Base-by-base conservation (phyloP, 2,797 vertebrate species). In the Heliangelus exortis region DNA sequence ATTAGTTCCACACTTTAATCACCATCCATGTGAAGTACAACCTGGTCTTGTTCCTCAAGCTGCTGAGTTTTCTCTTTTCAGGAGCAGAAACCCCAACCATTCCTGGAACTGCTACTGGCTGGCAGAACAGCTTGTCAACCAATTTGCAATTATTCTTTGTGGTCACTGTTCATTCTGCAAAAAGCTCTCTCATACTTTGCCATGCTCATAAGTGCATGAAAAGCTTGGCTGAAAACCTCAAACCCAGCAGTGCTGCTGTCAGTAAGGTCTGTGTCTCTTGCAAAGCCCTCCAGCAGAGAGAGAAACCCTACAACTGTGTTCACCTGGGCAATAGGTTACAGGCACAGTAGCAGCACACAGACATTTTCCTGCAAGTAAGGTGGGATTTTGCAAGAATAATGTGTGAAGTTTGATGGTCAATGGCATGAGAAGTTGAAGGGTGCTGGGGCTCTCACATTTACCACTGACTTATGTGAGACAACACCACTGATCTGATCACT, bases 331-430 rank as follows among this genome's bases (percentile, higher is more conserved):
- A 51, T 45, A 71, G 11, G 18, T 28, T 28, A 31, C 23, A 79
- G 47, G 36, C 48, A 54, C 11, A 59, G 76, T 0, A 36, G 5
- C 29, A 50, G 9, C n/a, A 9, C 21, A 59, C 0, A 0, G 67
- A 28, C 36, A 15, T 39, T 53, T 18, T 33, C 19, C 65, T 68
- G 39, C 28, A 61, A 19, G 31, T 23, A 29, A 58, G n/a, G 16
- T 22, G 59, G 9, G 21, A 59, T 63, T 73, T 34, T 87, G 54
- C 8, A 63, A 29, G 34, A 61, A 14, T 36, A 39, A 63, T 1
- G 15, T 8, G 15, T 0, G 25, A 29, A 71, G 15, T 48, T 61
- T 41, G n/a, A 73, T 12, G 57, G 47, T 26, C 39, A 88, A 15
- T 8, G 17, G 71, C 25, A 43, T 6, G 4, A 77, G 11, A 73